Percentiles rank a stretch among this genome's conserved stretches.
Evolutionary conservation across 2,113 vertebrate species (phyloP).

Genomic region (Sphyrna mokarran): DNA sequence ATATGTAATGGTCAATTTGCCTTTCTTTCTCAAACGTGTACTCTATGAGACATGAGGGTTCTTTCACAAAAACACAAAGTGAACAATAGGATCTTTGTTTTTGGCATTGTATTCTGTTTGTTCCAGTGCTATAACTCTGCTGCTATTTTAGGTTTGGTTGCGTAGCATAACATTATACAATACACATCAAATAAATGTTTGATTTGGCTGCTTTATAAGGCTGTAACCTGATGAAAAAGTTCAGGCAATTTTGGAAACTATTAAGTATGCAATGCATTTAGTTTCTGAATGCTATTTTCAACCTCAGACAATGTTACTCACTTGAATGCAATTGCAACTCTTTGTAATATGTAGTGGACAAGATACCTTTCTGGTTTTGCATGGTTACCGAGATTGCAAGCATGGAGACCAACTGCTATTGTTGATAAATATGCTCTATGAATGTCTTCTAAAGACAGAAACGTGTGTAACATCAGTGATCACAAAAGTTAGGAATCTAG

Average conservation of each 20-base stretch:
- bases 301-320: not conserved
- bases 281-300: conserved; percentile 17
- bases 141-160: conserved; percentile 22
- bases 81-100: conserved; percentile 11
- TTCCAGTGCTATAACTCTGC: conserved; percentile 17
- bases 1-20: conserved; percentile 33
- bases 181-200: not conserved
- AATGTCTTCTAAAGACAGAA: not conserved
- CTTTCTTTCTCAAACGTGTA: conserved; percentile 19
- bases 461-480: not conserved
- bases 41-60: not conserved
- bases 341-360: not conserved
- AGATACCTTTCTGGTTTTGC: not conserved
- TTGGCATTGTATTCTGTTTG: not conserved
- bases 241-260: not conserved
- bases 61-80: conserved; percentile 6
- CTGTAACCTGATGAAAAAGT: not conserved
- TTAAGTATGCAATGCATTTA: not conserved
- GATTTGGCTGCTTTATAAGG: not conserved
- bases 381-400: not conserved
- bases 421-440: not conserved
- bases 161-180: not conserved
- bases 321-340: not conserved
- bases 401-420: not conserved
- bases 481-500: not conserved